Conservation (phyloP, 2,797 vertebrate genomes). For the Thaleichthys pacificus region DNA sequence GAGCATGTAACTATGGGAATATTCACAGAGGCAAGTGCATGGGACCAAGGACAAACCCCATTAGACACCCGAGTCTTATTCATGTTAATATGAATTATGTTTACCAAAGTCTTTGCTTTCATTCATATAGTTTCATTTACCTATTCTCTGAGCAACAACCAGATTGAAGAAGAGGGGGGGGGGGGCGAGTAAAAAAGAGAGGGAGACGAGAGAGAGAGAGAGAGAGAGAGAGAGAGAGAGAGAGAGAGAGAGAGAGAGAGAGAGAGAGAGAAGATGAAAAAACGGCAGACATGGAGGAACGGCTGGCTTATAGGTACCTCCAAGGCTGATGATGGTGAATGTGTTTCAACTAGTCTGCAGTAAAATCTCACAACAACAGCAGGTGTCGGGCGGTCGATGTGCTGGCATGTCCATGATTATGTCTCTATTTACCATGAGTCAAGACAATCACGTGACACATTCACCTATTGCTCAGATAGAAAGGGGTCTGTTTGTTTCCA, state of each 20-base stretch:
- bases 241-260: neutral
- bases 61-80: neutral
- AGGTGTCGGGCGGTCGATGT: neutral
- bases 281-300: neutral
- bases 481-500: neutral
- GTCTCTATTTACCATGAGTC: neutral
- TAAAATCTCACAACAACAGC: constrained; percentile 5
- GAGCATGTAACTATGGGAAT: neutral
- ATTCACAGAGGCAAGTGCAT: neutral
- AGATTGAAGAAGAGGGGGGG: too few relatives aligned
- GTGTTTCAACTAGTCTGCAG: neutral
- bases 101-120: neutral
- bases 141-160: too few relatives aligned
- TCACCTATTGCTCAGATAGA: neutral
- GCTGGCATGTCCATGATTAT: neutral
- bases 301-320: neutral
- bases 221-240: neutral
- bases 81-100: neutral
- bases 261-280: neutral
- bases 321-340: neutral
- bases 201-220: neutral
- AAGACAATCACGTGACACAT: neutral
- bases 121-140: too few relatives aligned
- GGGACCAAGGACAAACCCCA: neutral
- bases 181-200: neutral